Base-by-base conservation (phyloP, 2,888 invertebrate species). In the Luperina testacea region DNA sequence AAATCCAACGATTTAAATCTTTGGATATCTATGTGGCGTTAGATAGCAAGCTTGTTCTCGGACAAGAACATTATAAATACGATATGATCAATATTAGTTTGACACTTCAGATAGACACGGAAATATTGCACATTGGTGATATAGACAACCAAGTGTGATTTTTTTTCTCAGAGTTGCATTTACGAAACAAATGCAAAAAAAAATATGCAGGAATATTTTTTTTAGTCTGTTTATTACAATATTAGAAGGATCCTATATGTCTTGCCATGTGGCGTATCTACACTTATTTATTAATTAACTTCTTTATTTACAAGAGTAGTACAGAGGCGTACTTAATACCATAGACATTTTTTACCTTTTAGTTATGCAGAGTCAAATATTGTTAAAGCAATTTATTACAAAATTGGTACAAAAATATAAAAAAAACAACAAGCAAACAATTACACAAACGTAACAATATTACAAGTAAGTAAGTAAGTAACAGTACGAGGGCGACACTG, bases 61-160 rank as follows among this genome's bases (percentile, higher is more conserved):
- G 27, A 57, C 57, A 77, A 57, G 45, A 69, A 45, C 45, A 42
- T 42, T 7, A 7, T 4, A 71, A 59, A 42, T 9, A 57, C 57
- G 24, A 57, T 57, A 24, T 59, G 27, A 69, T 17, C 20, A 69
- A 70, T 59, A 69, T 69, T 57, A 57, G 6, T 69, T 75, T 45
- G 27, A 45, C 57, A 57, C 45, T 75, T 69, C 2, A 27, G 17
- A 13, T 24, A 20, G 32, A 51, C 27, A 32, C 8, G 27, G 45
- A 27, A 20, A 13, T 48, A 69, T 69, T 27, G 1, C 15, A 69
- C 32, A 51, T 69, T 61, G n/a, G 17, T 17, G 45, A n/a, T 45
- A 13, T 32, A 27, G 51, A 69, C 20, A 32, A 57, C 38, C 8
- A 24, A 38, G n/a, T 57, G 9, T 57, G 2, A 51, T 20, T 24